phyloP scores from a whole-genome alignment of 2,113 vertebrate genomes.

The Pollimyrus isidori region DNA sequence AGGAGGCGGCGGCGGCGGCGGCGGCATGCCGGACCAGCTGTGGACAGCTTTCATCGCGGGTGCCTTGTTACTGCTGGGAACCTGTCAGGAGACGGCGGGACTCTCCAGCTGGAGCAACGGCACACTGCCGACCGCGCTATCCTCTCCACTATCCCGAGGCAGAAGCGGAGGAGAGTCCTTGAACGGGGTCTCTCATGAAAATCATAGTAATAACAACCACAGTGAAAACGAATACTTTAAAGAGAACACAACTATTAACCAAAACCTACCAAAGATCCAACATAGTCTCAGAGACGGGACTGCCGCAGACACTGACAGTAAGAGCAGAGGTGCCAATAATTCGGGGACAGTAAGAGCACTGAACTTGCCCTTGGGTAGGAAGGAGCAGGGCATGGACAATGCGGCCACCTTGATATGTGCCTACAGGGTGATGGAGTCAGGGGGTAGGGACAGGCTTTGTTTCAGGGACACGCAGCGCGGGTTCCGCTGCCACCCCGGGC shows the following conservation, averaged over 20 bases:
- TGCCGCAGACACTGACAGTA: constrained; percentile 9
- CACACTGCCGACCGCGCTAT: constrained; percentile 2
- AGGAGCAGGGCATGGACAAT: constrained; percentile 25
- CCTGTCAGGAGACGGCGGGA: constrained; percentile 36
- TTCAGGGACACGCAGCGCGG: constrained; percentile 67
- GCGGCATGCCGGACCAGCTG: constrained; percentile 42
- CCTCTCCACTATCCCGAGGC: constrained; percentile 29
- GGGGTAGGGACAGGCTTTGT: constrained; percentile 63
- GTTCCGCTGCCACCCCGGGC: constrained; percentile 63
- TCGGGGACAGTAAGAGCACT: constrained; percentile 30
- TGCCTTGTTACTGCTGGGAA: constrained; percentile 43
- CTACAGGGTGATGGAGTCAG: constrained; percentile 52
- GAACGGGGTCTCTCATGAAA: constrained; percentile 21
- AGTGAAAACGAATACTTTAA: constrained; percentile 8
- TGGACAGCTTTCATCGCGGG: constrained; percentile 41
- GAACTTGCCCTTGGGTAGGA: not conserved
- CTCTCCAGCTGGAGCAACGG: constrained; percentile 28
- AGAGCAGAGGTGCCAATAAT: constrained; percentile 25
- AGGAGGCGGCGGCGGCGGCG: constrained; percentile 18
- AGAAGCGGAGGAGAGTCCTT: constrained; percentile 20
- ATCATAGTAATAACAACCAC: constrained; percentile 23
- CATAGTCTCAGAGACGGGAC: constrained; percentile 16
- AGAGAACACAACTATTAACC: constrained; percentile 28
- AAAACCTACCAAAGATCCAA: constrained; percentile 30
- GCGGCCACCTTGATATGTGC: constrained; percentile 50